Evolutionary conservation across 2,797 vertebrate genomes (phyloP).

Genomic region (Spinibarbus caldwelli): DNA sequence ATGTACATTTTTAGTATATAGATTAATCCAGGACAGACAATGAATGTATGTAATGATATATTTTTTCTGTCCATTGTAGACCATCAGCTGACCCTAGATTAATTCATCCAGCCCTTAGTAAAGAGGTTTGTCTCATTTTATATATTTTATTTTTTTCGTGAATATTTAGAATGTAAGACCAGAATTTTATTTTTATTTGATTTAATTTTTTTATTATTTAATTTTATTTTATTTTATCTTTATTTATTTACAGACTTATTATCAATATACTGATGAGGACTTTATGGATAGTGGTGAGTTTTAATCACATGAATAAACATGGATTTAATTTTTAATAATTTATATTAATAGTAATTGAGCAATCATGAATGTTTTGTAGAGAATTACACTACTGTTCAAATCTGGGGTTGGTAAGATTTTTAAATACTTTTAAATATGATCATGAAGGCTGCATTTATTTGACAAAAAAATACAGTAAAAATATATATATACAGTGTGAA

Average conservation of each 20-base stretch:
- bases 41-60: neutral
- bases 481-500: no score
- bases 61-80: slow-evolving; percentile 33
- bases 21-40: neutral
- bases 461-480: neutral
- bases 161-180: neutral
- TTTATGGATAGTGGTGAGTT: slow-evolving; percentile 52
- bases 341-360: no score
- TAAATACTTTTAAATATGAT: neutral
- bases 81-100: slow-evolving; percentile 42
- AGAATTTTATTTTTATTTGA: neutral
- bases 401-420: neutral
- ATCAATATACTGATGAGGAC: slow-evolving; percentile 43
- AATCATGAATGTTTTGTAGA: no score
- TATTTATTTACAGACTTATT: slow-evolving; percentile 17
- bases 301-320: no score
- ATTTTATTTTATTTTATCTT: neutral
- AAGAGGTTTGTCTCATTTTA: slow-evolving; percentile 52
- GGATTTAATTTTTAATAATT: no score
- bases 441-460: neutral
- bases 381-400: neutral
- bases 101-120: slow-evolving; percentile 51
- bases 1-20: neutral
- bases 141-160: neutral
- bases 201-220: no score